Percentiles rank a stretch among this genome's conserved stretches.
Conservation (phyloP, 2,113 vertebrate species). For the Romanogobio albipinnatus region DNA sequence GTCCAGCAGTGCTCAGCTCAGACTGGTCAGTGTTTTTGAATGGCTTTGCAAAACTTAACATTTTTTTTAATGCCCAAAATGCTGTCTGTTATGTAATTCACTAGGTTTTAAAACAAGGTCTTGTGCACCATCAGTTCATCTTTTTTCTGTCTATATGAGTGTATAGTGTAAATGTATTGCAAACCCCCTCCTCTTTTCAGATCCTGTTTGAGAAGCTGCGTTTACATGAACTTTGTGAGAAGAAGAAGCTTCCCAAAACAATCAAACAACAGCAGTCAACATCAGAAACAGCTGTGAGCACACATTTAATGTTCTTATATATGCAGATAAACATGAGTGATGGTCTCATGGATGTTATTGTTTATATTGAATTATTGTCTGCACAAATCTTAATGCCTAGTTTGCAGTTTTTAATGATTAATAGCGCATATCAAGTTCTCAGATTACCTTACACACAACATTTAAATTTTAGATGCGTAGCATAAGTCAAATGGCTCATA, state of each 20-base stretch:
- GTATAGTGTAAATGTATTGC: background rate
- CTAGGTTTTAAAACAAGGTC: too few species aligned
- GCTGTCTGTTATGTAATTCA: background rate
- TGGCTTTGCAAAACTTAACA: constrained; percentile 18
- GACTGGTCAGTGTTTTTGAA: constrained; percentile 73
- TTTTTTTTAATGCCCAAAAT: background rate
- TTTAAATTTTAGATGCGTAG: background rate
- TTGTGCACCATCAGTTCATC: too few species aligned
- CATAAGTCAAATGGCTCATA: background rate
- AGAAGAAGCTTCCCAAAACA: constrained; percentile 79
- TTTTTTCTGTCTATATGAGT: background rate
- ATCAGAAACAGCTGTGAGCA: constrained; percentile 83
- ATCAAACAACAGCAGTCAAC: constrained; percentile 82
- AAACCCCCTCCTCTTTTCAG: constrained; percentile 66
- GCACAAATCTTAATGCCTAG: background rate
- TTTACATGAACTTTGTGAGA: constrained; percentile 79
- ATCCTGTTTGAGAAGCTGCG: constrained; percentile 88
- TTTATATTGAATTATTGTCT: background rate
- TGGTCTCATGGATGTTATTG: background rate
- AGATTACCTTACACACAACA: background rate
- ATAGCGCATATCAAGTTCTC: background rate
- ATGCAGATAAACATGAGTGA: background rate
- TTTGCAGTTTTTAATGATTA: background rate
- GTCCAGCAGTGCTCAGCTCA: constrained; percentile 86
- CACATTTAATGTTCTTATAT: background rate